Evolutionary conservation across 2,888 invertebrate species (phyloP), one percentile per base, ranked within the genome.

Genomic region (Drosophila melanocephala): DNA sequence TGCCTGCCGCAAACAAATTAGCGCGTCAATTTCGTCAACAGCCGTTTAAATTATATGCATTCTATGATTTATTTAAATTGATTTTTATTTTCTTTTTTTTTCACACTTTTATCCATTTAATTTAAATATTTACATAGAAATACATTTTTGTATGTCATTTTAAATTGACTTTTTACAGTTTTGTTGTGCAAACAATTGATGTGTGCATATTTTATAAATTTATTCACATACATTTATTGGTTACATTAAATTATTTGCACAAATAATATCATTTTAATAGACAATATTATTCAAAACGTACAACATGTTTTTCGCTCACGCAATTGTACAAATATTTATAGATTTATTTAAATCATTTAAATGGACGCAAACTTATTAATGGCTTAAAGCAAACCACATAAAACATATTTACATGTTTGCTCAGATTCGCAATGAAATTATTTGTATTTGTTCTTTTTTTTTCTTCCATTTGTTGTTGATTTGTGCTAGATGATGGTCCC

Each of bases 81-180:
- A 53, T 70, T 67, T 62, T 57, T 44, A 57, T 57, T 59, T 44
- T 32, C 19, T 61, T 68, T 39, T 62, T 33, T 61, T 62, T 33
- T 61, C 30, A 33, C 44, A 44, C 26, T 53, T 63, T 66, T 59
- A 7, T 26, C 33, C 66, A 58, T 69, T 76, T 77, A 52, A 60
- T 72, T 69, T 59, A 52, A 61, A 64, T 75, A 64, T 47, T 22
- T 61, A 56, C 33, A 47, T 12, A 32, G 3, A 32, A 1, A 9
- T 4, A 9, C 14, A 28, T 35, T 64, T 50, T 47, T 37, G 47
- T 51, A 62, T 55, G 33, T 32, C 70, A 59, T 52, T 72, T 65
- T 77, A 70, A 83, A 80, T 83, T 88, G 83, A 71, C 89, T 90
- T 86, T 86, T 76, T 71, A 64, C 72, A 47, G 26, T 73, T 78